Evolutionary conservation across 2,797 vertebrate species (phyloP), one percentile per base, ranked within the genome.

Genomic region (Coilia nasus): DNA sequence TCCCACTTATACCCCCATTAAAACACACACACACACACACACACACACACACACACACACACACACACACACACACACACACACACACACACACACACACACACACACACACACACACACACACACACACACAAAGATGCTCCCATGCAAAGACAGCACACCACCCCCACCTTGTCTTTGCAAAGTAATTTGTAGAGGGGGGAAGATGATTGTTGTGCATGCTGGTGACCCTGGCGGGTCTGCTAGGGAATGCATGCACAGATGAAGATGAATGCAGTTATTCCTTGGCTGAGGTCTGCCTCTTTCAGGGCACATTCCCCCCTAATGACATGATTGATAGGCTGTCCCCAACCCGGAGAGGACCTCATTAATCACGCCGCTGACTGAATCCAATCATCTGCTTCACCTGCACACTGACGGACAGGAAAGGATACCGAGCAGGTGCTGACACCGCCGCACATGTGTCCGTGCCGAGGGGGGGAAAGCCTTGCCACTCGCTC

Each of bases 241-340:
- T 14, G 7, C 50, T 54, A 31, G 67, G 98, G 96, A 97, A 95
- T 98, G 97, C 97, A 97, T 98, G 97, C 95, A 97, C 96, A 99
- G 98, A 99, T 99, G 96, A 99, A 99, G 98, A 99, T 99, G 97
- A 99, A 99, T 99, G 98, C 97, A 99, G 97, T 99, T 98, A 97
- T 98, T 98, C 97, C 97, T 97, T 97, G 96, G 96, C 96, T 97
- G 97, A 97, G 97, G 94, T 97, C 97, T 98, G 97, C 96, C 97
- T 98, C 97, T 99, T 98, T 97, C 97, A 97, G 97, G 97, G 97
- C 97, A 97, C 97, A 97, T 97, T 98, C 96, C 97, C 95, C 87
- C 96, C 97, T 99, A 99, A 99, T 99, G 97, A 99, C 97, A 97
- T 99, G 98, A 99, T 99, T 98, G 98, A 99, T 99, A 98, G 96